Evolutionary conservation across 2,797 vertebrate genomes (phyloP).

Genomic region (Lacerta viridis): DNA sequence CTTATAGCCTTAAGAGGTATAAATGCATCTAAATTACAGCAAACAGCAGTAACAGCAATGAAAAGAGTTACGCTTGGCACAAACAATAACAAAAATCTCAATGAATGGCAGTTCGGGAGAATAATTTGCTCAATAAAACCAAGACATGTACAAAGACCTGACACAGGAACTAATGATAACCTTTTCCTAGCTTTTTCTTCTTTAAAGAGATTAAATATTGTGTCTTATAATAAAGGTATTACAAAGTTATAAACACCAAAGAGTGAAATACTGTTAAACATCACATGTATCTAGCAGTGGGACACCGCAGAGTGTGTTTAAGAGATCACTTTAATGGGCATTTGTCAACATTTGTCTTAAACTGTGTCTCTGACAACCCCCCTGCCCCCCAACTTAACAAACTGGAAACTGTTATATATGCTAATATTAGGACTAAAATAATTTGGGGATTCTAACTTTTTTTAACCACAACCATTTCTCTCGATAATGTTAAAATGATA

Average conservation of each 20-base stretch:
- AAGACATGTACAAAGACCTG: slow-evolving; percentile 15
- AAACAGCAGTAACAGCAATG: neutral
- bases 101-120: slow-evolving; percentile 20
- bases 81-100: slow-evolving; percentile 11
- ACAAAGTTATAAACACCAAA: neutral
- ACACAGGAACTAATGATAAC: neutral
- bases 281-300: neutral
- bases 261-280: neutral
- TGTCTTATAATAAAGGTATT: neutral
- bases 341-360: neutral
- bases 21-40: neutral
- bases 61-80: neutral
- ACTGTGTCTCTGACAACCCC: neutral
- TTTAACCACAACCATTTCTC: neutral
- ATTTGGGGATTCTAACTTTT: too few relatives aligned
- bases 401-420: neutral
- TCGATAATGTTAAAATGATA: neutral
- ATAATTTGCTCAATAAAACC: slow-evolving; percentile 36
- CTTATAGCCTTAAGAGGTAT: neutral
- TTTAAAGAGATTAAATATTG: neutral
- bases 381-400: too few relatives aligned
- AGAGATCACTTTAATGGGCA: neutral
- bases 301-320: neutral
- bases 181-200: neutral
- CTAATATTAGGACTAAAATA: neutral